Conservation (phyloP, 2,888 invertebrate genomes). For the Leptinotarsa juncta region DNA sequence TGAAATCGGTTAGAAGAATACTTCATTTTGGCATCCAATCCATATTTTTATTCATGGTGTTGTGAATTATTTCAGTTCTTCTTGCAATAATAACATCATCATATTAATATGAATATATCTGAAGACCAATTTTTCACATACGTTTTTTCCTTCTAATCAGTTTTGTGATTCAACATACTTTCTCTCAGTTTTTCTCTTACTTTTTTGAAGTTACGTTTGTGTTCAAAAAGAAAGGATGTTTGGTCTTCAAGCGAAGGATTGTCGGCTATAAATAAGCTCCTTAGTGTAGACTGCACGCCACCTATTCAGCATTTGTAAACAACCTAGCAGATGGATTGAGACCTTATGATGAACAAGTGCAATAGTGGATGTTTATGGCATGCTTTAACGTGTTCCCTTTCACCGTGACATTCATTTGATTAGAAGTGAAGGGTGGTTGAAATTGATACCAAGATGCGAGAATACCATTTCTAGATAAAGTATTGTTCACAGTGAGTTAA, state of each 20-base stretch:
- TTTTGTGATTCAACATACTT: too few relatives aligned
- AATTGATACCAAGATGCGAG: not conserved
- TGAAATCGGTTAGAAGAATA: too few relatives aligned
- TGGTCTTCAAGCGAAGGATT: slow-evolving; percentile 54
- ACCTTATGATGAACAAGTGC: slow-evolving; percentile 54
- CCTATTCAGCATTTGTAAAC: slow-evolving; percentile 56
- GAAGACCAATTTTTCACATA: too few relatives aligned
- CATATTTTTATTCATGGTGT: too few relatives aligned
- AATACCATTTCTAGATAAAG: too few relatives aligned
- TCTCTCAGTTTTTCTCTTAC: not conserved
- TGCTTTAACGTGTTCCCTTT: slow-evolving; percentile 33
- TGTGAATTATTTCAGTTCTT: too few relatives aligned
- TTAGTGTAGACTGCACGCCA: slow-evolving; percentile 51
- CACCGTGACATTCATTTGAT: slow-evolving; percentile 38
- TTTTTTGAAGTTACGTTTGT: slow-evolving; percentile 1
- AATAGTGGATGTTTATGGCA: slow-evolving; percentile 39
- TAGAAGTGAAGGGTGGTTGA: slow-evolving; percentile 24
- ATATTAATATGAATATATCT: too few relatives aligned
- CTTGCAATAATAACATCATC: too few relatives aligned
- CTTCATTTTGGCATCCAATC: too few relatives aligned
- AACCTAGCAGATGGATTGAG: slow-evolving; percentile 54
- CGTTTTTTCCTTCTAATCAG: too few relatives aligned
- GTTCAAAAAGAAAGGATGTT: slow-evolving; percentile 57
- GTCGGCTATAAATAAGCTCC: slow-evolving; percentile 58
- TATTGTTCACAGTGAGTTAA: too few relatives aligned